Base-by-base conservation (phyloP, 2,797 vertebrate species). In the Pipistrellus kuhlii region DNA sequence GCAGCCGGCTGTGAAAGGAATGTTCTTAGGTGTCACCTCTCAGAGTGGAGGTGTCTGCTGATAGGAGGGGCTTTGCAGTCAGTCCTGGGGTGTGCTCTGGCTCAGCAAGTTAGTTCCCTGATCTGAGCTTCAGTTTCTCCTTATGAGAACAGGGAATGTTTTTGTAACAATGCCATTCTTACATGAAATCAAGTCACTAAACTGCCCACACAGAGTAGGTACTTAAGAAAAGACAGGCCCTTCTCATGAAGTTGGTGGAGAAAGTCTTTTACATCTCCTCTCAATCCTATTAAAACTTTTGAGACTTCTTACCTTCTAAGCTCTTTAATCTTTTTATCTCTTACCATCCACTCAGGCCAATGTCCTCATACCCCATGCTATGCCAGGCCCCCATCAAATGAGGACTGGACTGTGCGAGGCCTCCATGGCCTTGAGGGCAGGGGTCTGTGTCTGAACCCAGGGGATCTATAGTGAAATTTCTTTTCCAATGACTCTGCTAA, bases 351-450 rank as follows among this genome's bases (percentile, higher is more conserved):
- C 35, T 18, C 46, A 17, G 27, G 72, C n/a, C 59, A 48, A 2
- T 7, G n/a, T 57, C 44, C n/a, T 68, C 32, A 21, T 10, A 8
- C 0, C 18, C 17, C 21, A 0, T 9, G 5, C 30, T 17, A 18
- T 17, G 2, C 3, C n/a, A 6, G 51, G 32, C 20, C 18, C 46
- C 1, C 2, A 0, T 17, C 23, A 38, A 5, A 0, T 3, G 23
- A 17, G 32, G 27, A 53, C 17, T 46, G 46, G 75, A 5, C 27
- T 21, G n/a, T 27, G 21, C 59, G 44, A 35, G 27, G 18, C 0
- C 62, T n/a, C n/a, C 64, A 5, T 20, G 6, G 17, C 13, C 53
- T 15, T 0, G 21, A 85, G 30, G 59, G 25, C 57, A 53, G 78
- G 20, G 6, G 7, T 21, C 76, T 32, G 0, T 3, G 66, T 76